Percentiles rank a stretch among this genome's conserved stretches.
These are phyloP conservation scores for Perodicticus potto DNA, from an alignment of 2,797 vertebrate genomes.

Conservation along the genomic window DNA sequence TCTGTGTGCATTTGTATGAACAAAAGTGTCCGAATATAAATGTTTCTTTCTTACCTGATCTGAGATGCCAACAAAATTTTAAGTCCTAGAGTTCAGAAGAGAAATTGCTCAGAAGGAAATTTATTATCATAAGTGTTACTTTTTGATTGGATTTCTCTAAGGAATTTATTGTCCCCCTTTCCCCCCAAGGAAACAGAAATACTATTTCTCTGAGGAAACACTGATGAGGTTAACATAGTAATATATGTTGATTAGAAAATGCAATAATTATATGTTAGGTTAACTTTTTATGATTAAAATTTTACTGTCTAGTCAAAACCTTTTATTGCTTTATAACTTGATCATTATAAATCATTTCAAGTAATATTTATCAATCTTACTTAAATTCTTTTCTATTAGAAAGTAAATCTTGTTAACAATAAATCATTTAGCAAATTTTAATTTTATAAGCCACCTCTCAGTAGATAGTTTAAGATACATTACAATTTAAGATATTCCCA, in stretches of 20 bases:
- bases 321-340: constrained; percentile 40
- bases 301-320: not conserved
- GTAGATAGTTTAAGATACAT: not conserved
- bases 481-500: constrained; percentile 27
- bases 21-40: not conserved
- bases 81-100: constrained; percentile 31
- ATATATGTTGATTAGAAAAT: constrained; percentile 23
- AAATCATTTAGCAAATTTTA: constrained; percentile 48
- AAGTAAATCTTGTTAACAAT: constrained; percentile 45
- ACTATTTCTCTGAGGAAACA: constrained; percentile 18
- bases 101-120: constrained; percentile 14
- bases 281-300: constrained; percentile 41
- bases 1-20: not conserved
- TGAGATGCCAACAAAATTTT: constrained; percentile 31
- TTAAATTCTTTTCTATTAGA: constrained; percentile 5
- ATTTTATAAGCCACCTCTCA: not conserved
- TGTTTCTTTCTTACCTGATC: not conserved
- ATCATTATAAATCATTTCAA: constrained; percentile 38
- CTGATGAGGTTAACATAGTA: not conserved
- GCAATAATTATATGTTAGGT: not conserved
- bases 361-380: constrained; percentile 11
- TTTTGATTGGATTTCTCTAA: constrained; percentile 34
- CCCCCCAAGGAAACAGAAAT: not conserved
- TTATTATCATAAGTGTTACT: not conserved
- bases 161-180: not conserved